Evolutionary conservation across 2,888 invertebrate genomes (phyloP).

Genomic region (Drosophila lacicola): DNA sequence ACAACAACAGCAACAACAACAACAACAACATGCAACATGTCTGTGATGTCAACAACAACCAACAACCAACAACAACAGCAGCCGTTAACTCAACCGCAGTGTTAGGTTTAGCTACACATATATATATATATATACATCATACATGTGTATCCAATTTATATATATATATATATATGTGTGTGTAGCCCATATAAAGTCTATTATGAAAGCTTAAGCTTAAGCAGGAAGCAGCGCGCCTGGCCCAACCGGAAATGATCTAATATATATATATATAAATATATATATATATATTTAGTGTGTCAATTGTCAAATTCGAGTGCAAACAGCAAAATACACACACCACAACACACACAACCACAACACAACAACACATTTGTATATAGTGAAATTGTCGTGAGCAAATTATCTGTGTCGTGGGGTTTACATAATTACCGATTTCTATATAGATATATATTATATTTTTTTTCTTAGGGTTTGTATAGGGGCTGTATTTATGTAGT

Average conservation of each 20-base stretch:
- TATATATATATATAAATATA: not conserved
- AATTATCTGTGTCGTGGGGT: constrained; percentile 13
- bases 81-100: constrained; percentile 13
- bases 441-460: constrained; percentile 8
- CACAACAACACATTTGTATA: constrained; percentile 29
- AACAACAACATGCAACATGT: constrained; percentile 59
- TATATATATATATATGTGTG: constrained; percentile 2
- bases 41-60: constrained; percentile 62
- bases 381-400: constrained; percentile 32
- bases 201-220: not conserved
- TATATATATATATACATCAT: not conserved
- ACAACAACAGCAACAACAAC: constrained; percentile 36
- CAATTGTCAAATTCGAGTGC: constrained; percentile 18
- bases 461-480: constrained; percentile 24
- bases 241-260: not conserved
- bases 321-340: not conserved
- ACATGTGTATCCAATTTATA: constrained; percentile 2
- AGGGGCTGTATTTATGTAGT: constrained; percentile 54
- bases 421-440: constrained; percentile 4
- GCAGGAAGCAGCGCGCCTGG: not conserved
- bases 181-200: not conserved
- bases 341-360: constrained; percentile 2
- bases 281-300: constrained; percentile 10
- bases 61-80: constrained; percentile 34
- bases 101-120: constrained; percentile 12